Evolutionary conservation across 2,888 invertebrate genomes (phyloP).

Genomic region (Papilio protenor): DNA sequence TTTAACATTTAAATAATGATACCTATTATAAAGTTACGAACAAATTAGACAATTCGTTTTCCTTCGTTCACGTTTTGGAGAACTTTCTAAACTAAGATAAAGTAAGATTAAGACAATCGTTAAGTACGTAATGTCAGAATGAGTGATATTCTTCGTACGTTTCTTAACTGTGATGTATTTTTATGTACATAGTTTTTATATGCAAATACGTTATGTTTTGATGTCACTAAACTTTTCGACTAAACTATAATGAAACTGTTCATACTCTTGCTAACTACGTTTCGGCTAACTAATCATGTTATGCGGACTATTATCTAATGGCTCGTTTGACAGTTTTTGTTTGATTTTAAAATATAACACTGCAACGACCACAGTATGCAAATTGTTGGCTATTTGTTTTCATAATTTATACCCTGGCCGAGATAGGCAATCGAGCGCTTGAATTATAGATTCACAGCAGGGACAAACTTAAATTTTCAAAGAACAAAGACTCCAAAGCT

Average conservation of each 20-base stretch:
- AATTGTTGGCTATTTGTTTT: constrained; percentile 2
- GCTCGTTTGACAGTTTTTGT: not conserved
- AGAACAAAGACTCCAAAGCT: constrained; percentile 30
- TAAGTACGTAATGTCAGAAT: constrained; percentile 10
- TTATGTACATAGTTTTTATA: no score
- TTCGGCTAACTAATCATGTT: not conserved
- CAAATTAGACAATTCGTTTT: constrained; percentile 20
- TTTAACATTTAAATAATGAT: constrained; percentile 13
- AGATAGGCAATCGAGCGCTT: constrained; percentile 26
- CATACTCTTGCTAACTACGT: not conserved
- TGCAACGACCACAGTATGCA: constrained; percentile 9
- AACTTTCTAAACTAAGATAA: constrained; percentile 13
- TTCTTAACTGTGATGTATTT: no score
- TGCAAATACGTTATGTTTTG: no score
- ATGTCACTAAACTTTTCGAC: no score
- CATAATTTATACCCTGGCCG: constrained; percentile 10
- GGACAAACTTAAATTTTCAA: constrained; percentile 32
- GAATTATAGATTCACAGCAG: constrained; percentile 37
- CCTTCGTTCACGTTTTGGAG: constrained; percentile 17
- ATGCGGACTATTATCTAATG: not conserved
- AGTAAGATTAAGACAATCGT: constrained; percentile 14
- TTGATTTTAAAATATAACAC: not conserved
- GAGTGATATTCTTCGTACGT: not conserved
- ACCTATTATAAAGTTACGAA: constrained; percentile 18
- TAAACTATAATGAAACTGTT: no score